Base-by-base conservation (phyloP, 2,113 vertebrate genomes). In the Periophthalmodon schlosseri region DNA sequence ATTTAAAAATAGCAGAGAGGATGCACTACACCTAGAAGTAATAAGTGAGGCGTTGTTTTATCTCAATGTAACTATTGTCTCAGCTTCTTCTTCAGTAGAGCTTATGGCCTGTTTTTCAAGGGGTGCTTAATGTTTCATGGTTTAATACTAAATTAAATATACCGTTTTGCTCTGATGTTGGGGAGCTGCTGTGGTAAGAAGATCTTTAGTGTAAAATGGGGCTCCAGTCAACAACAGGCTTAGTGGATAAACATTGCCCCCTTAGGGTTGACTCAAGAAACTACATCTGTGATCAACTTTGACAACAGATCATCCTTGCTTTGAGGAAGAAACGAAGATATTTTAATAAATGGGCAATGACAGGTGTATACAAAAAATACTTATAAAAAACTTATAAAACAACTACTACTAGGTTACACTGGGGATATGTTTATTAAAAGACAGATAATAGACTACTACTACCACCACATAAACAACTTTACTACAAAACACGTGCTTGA, bases 181-280 rank as follows among this genome's bases (percentile, higher is more conserved):
- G 52, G 54, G 44, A 20, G 73, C 21, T 70, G 78, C 69, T 77
- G 74, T 61, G 69, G 14, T 64, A 34, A 33, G 70, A 73, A 73
- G 5, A 78, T 78, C 67, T 70, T 67, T 44, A 18, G 28, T 63
- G 60, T 34, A 34, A 28, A 63, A 63, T 34, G 15, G 16, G 69
- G 70, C 70, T 66, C 60, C 20, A 68, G 65, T 50, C 10, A n/a
- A 16, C 9, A 34, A 68, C 60, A 69, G 68, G 61, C 73, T 77
- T 60, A 18, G 49, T 84, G 88, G 77, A 75, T 85, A 82, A 86
- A 88, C 75, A 91, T 81, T 90, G 91, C 89, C 89, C 87, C 86
- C 91, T 87, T 74, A 78, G 68, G 91, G 87, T 80, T 77, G 34
- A 83, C 63, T 20, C 49, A 4, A 15, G 57, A 63, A 84, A 88